These are phyloP conservation scores for Didymodactylos carnosus DNA, from an alignment of 2,888 invertebrate genomes.

Conservation along the genomic window DNA sequence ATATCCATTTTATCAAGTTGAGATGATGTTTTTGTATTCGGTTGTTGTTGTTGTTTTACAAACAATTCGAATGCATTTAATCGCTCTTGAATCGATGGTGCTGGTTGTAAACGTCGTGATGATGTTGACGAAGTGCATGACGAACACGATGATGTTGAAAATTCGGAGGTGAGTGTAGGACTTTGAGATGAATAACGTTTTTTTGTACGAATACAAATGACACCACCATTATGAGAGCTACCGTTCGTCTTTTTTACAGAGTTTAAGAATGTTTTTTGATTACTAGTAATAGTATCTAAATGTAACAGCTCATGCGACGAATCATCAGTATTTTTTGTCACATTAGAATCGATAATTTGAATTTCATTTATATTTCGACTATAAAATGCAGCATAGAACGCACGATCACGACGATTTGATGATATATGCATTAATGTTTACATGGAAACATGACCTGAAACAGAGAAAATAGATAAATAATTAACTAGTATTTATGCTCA, in stretches of 20 bases:
- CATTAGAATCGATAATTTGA: neutral
- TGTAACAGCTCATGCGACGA: too few species aligned
- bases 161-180: neutral
- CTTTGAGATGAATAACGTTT: neutral
- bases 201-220: too few species aligned
- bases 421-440: too few species aligned
- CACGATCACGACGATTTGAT: neutral
- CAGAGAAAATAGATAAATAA: too few species aligned
- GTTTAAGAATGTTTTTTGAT: too few species aligned
- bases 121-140: neutral
- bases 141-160: neutral
- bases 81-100: neutral
- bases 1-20: too few species aligned
- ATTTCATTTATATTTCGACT: neutral
- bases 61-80: neutral
- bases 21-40: neutral
- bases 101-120: neutral
- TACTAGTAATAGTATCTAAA: too few species aligned
- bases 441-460: too few species aligned
- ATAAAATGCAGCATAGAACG: neutral
- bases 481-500: too few species aligned
- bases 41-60: too few species aligned
- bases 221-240: too few species aligned
- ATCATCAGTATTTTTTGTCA: neutral
- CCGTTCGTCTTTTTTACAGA: too few species aligned